Conservation (phyloP, 1,140 invertebrate species). For the Physella acuta region DNA sequence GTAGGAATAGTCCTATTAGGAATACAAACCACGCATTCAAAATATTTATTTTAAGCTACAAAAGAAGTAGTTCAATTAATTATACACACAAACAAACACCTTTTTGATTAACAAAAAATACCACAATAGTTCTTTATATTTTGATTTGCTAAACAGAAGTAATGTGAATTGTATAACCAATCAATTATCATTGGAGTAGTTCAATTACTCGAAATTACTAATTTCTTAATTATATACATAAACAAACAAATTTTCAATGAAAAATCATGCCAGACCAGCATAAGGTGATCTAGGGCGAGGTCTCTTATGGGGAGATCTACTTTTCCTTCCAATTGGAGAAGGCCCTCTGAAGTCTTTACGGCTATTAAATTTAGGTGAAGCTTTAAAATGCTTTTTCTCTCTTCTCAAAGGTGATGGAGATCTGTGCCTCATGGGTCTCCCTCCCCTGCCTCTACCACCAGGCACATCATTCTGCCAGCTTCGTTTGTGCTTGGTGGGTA, state of each 20-base stretch:
- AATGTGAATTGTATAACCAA: too few relatives aligned
- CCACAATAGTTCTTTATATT: too few relatives aligned
- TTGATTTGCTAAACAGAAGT: too few relatives aligned
- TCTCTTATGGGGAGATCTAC: slow-evolving; percentile 9
- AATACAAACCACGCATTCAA: neutral
- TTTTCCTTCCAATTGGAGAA: neutral
- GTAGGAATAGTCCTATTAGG: neutral
- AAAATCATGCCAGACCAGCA: neutral
- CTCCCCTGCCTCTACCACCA: neutral
- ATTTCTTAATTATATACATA: neutral
- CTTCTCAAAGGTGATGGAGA: slow-evolving; percentile 12
- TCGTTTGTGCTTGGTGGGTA: slow-evolving; percentile 19
- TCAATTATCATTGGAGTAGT: too few relatives aligned
- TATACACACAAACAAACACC: neutral
- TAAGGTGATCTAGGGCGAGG: neutral
- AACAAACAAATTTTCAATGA: neutral
- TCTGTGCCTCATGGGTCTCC: neutral
- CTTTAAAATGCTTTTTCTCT: slow-evolving; percentile 1
- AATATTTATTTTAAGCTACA: neutral
- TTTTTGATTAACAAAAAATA: too few relatives aligned
- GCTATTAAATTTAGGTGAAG: slow-evolving; percentile 2
- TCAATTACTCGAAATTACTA: too few relatives aligned
- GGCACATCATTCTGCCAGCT: slow-evolving; percentile 18
- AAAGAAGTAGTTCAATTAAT: neutral
- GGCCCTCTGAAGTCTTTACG: neutral